Evolutionary conservation across 2,888 invertebrate species (phyloP), one percentile per base, ranked within the genome.

Genomic region (Aricia artaxerxes): DNA sequence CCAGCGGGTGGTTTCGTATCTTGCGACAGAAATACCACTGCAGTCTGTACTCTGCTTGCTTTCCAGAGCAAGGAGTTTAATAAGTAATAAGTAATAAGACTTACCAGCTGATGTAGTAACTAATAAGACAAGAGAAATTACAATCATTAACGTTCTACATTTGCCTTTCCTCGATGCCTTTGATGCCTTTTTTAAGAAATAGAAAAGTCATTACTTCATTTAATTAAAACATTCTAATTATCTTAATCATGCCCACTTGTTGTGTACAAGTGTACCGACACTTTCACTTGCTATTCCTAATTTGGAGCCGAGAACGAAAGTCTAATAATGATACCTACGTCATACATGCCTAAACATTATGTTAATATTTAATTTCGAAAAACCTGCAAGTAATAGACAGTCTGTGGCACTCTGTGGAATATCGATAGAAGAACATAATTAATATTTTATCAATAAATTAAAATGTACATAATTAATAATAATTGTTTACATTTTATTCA

Each of bases 261-360:
- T 69, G 13, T 4, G 69, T 69, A 69, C 35, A 38, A 4, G 69
- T 69, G 11, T 35, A 35, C 64, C 35, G 35, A 4, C 35, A 69
- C 69, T 69, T 69, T 69, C 69, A 69, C 69, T 35, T 1, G 11
- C 69, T 69, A 69, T 69, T 69, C 69, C 69, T 69, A 69, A 69
- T 69, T 69, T 69, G 69, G 69, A 69, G 69, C 69, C 69, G 69
- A 69, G 11, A 69, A 69, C 35, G 69, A 69, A 69, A 69, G 69
- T 69, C 35, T 69, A 31, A 64, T 69, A 69, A 69, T 69, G 69
- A 24, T 64, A 31, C 69, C 69, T 24, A 38, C 69, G 69, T 35
- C 69, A 69, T 31, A 31, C 31, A 31, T 31, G 31, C 64, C 11
- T 64, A 31, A 64, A 61, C 57, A 57, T 16, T 57, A 57, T 53